Base-by-base conservation (phyloP, 1,140 invertebrate species). In the Bombus ignitus region DNA sequence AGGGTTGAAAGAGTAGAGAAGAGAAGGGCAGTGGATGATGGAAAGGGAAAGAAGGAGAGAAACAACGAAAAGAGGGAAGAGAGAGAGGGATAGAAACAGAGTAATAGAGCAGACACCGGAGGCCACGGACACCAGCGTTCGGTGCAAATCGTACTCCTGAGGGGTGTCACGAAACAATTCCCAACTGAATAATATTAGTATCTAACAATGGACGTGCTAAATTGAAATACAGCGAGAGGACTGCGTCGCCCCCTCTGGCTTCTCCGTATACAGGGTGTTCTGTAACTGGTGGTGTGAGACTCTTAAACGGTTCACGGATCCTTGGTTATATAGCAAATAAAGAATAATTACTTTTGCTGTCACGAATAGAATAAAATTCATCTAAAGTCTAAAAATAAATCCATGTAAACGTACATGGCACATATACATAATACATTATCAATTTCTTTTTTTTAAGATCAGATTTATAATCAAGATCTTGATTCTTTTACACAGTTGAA, bases 131-230 rank as follows among this genome's bases (percentile, higher is more conserved):
- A 66, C 74, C 79, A 85, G 85, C 86, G 89, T 81, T 88, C 75
- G 85, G 35, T 91, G 88, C 86, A 90, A 87, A 84, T 89, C 83
- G 44, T 66, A 32, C 44, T 65, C 47, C 39, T 85, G 86, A 89
- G 92, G 92, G 91, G 89, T 89, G 92, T 93, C 92, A 89, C 91
- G 94, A 94, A 94, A 94, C 94, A 94, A 94, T 94, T 94, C 93
- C 93, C 87, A 94, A 94, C 93, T 94, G 93, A 94, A 94, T 94
- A 94, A 94, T 94, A 94, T 94, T 94, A 94, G 93, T 94, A 94
- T 94, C 93, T 90, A 94, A 94, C 94, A 94, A 94, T 94, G 93
- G 93, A 92, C 91, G 90, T 88, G 92, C 93, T 94, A 94, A 94
- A 94, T 94, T 94, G 93, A 94, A 94, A 94, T 94, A 94, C 93